Evolutionary conservation across 2,888 invertebrate species (phyloP), one percentile per base, ranked within the genome.

Genomic region (Tetragonula carbonaria): DNA sequence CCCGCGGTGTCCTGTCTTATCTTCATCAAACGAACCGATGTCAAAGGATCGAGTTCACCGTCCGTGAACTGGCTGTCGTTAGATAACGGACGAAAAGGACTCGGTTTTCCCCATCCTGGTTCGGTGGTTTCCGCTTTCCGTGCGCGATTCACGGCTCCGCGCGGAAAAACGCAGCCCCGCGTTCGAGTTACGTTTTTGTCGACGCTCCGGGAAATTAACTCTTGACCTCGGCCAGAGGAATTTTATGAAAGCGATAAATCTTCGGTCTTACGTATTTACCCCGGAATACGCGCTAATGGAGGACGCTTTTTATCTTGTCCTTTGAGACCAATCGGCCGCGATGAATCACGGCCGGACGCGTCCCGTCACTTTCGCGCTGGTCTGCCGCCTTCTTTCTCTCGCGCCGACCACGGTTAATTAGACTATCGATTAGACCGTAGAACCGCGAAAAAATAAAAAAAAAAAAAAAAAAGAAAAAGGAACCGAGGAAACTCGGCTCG

Each of bases 231-330:
- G 38, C 23, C 70, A n/a, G 28, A 77, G 53, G 63, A 75, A 75
- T 86, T 86, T 85, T 82, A 86, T 82, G 86, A 86, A 86, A 82
- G 76, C 82, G 50, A 76, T 85, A 85, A 86, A 85, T 86, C 85
- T 79, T 76, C 73, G 23, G 53, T 70, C 63, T 76, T 76, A 74
- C 66, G 65, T 85, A 82, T 85, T 82, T 86, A 82, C 78, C 55
- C 70, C 16, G 55, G 62, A 73, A 72, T 62, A 82, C 82, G 73
- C 79, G 78, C 75, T 85, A 82, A 86, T 85, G 86, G 74, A 21
- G 74, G 67, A 55, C 63, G 57, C 45, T 82, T 85, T 85, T 85
- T 82, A 74, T 73, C 38, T 55, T 72, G 74, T 67, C 68, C 38
- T 77, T 68, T 45, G 73, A 21, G 68, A 45, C 53, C 66, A 38